Percentiles rank a stretch among this genome's conserved stretches.
Evolutionary conservation across 2,113 vertebrate genomes (phyloP).

Genomic region (Paedocypris sp.): DNA sequence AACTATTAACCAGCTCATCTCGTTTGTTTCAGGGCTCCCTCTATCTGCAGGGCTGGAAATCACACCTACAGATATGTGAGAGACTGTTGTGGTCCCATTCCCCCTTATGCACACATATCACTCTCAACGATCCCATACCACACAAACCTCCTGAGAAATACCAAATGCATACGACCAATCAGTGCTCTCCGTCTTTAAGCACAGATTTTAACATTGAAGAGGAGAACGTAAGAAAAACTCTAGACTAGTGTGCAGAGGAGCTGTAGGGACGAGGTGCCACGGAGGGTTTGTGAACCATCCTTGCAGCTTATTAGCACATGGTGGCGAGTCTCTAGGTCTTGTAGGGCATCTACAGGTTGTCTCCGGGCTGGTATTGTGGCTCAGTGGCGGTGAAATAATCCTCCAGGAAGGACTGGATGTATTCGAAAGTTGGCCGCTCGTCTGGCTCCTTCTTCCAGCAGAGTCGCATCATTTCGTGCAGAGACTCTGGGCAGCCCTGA

Average conservation of each 20-base stretch:
- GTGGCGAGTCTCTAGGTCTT: neutral
- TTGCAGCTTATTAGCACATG: constrained; percentile 1
- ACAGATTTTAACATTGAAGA: neutral
- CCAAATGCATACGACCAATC: constrained; percentile 12
- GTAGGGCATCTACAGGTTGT: constrained; percentile 58
- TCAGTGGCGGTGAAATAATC: constrained; percentile 79
- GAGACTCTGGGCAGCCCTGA: constrained; percentile 89
- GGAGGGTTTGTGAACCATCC: constrained; percentile 1
- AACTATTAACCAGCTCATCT: constrained; percentile 31
- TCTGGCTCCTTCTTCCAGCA: constrained; percentile 97
- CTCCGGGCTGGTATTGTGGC: constrained; percentile 64
- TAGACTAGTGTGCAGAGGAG: constrained; percentile 10
- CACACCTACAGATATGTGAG: neutral
- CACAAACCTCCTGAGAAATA: constrained; percentile 31
- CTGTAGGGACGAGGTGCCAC: neutral
- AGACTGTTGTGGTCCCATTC: neutral
- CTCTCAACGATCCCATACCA: constrained; percentile 24
- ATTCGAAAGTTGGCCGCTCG: constrained; percentile 93
- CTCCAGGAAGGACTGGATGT: constrained; percentile 95
- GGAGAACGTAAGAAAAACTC: neutral
- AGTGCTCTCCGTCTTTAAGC: too few relatives aligned
- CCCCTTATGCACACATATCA: constrained; percentile 15
- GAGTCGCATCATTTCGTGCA: constrained; percentile 90
- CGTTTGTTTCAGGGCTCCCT: constrained; percentile 35
- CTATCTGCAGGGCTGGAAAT: neutral